Evolutionary conservation across 2,888 invertebrate species (phyloP).

Genomic region (Heliconius aoede): DNA sequence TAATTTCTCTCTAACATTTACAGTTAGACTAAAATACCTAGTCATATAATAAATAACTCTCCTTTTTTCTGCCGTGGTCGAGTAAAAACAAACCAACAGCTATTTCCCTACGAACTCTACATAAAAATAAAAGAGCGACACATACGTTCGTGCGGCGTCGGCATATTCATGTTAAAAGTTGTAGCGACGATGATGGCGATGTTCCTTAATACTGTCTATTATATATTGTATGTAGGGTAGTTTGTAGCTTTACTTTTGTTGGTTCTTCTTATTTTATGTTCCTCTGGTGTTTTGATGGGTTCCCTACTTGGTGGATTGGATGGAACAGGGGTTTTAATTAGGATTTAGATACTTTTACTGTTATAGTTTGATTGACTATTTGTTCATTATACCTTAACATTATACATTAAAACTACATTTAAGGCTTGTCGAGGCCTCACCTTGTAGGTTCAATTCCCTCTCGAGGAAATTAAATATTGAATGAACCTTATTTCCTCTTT

Average conservation of each 20-base stretch:
- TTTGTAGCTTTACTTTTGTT: slow-evolving; percentile 17
- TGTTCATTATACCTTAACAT: too few relatives aligned
- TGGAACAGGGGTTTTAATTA: too few relatives aligned
- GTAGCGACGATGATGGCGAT: slow-evolving; percentile 29
- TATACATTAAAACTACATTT: too few relatives aligned
- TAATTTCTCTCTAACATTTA: too few relatives aligned
- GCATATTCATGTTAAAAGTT: slow-evolving; percentile 34
- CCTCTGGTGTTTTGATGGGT: slow-evolving; percentile 4
- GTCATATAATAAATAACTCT: not conserved
- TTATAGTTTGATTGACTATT: too few relatives aligned
- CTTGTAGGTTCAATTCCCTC: not conserved
- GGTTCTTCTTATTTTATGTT: slow-evolving; percentile 39
- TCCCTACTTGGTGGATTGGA: not conserved
- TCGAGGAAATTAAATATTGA: not conserved
- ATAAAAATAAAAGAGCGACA: slow-evolving; percentile 28
- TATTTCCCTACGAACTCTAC: slow-evolving; percentile 4
- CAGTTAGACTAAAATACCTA: not conserved
- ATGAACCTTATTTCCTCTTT: too few relatives aligned
- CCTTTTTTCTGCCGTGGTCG: too few relatives aligned
- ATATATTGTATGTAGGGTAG: not conserved
- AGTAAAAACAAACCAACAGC: not conserved
- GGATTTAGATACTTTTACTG: too few relatives aligned
- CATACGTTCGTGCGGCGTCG: slow-evolving; percentile 26
- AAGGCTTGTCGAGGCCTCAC: not conserved
- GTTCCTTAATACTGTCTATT: slow-evolving; percentile 4